These are phyloP conservation scores for Epicampocera succincta DNA, from an alignment of 2,888 invertebrate genomes.

Conservation along the genomic window DNA sequence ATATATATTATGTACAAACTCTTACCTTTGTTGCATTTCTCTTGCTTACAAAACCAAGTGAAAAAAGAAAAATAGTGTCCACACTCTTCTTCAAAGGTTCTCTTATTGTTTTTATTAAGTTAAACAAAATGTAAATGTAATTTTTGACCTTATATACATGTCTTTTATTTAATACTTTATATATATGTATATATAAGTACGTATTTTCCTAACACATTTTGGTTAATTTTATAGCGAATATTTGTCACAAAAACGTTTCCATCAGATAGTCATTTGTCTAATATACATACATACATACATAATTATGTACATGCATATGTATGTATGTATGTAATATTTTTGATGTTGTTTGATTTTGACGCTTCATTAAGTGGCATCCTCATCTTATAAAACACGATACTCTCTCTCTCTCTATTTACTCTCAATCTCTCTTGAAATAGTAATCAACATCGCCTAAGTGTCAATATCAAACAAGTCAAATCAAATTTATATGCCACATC, in stretches of 20 bases:
- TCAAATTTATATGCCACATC: not conserved
- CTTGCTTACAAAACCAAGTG: conserved; percentile 27
- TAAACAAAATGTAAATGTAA: conserved; percentile 3
- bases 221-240: conserved; percentile 30
- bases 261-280: not conserved
- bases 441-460: not conserved
- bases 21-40: conserved; percentile 24
- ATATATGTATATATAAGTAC: conserved; percentile 21
- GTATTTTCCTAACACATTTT: conserved; percentile 3
- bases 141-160: not conserved
- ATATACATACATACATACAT: too few species aligned
- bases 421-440: not conserved
- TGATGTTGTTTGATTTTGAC: conserved; percentile 14
- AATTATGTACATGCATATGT: too few species aligned
- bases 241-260: not conserved
- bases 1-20: not conserved
- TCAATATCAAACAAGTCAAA: conserved; percentile 12
- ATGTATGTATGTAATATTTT: too few species aligned
- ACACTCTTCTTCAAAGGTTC: not conserved
- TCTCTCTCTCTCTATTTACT: conserved; percentile 34
- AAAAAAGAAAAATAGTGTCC: conserved; percentile 4
- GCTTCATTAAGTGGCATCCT: conserved; percentile 40
- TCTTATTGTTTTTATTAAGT: conserved; percentile 13
- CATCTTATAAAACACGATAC: conserved; percentile 18
- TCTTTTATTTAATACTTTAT: conserved; percentile 23